Conservation (phyloP, 2,113 vertebrate species). For the Erythrocercus mccallii region DNA sequence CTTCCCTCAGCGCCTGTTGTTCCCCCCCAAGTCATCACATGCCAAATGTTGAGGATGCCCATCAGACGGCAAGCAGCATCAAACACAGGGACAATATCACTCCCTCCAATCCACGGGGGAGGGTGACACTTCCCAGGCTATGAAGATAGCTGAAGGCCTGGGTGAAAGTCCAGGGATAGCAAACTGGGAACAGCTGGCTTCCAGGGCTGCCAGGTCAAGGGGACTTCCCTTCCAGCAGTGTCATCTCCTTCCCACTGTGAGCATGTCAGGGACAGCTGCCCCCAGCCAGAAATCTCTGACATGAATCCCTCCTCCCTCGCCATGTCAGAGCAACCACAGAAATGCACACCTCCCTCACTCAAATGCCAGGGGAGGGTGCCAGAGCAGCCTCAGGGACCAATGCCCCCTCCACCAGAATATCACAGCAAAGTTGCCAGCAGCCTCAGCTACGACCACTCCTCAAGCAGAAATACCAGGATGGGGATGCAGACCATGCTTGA, state of each 20-base stretch:
- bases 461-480: not conserved
- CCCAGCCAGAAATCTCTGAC: not conserved
- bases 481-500: not conserved
- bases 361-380: not conserved
- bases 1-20: accelerated
- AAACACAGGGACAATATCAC: not conserved
- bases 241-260: not conserved
- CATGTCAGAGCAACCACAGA: not conserved
- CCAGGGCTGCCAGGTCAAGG: not conserved
- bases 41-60: not conserved
- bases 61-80: not conserved
- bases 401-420: not conserved
- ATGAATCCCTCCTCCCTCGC: not conserved
- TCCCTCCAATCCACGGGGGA: not conserved
- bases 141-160: not conserved
- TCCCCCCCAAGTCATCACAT: accelerated
- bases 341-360: not conserved
- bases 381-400: not conserved
- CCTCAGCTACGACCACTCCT: not conserved
- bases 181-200: not conserved
- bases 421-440: not conserved
- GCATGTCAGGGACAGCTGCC: not conserved
- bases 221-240: not conserved
- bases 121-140: not conserved
- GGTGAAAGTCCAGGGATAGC: not conserved